Base-by-base conservation (phyloP, 2,113 vertebrate species). In the Toxotes chatareus region DNA sequence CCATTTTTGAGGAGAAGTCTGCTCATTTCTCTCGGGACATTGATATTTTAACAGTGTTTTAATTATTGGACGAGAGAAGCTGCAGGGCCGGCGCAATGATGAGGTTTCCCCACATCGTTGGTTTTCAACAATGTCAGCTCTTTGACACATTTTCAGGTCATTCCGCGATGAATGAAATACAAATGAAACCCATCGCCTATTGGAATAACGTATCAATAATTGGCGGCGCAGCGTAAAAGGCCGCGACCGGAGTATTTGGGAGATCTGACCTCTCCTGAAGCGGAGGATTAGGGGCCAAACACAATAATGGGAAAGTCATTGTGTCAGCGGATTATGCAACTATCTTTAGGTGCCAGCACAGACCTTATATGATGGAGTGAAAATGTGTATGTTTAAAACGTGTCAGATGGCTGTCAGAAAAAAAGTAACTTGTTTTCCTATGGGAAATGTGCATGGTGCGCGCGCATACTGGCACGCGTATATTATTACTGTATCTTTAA, bases 11-110 rank as follows among this genome's bases (percentile, higher is more conserved):
- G 76, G 40, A 73, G 86, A 71, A 79, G 88, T 80, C 81, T 38
- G 80, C 86, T 91, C 88, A 73, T 92, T 92, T 82, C 88, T 91
- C 83, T 61, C 79, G 82, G 90, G 91, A 90, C 92, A 93, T 92
- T 93, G 93, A 93, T 93, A 93, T 94, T 94, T 93, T 74, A 90
- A 90, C 88, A 86, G 88, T 88, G 86, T 93, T 93, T 94, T 94
- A 94, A 92, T 93, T 92, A 93, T 87, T 86, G 82, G 74, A 59
- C 75, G 31, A 62, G 89, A 85, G 82, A 65, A 72, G 85, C 78
- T 49, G 65, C 60, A 60, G 55, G 88, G 73, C 62, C 62, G 74
- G 53, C 32, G 76, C 88, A 34, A 66, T 93, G 91, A 94, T 93
- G 93, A 94, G 90, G 88, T 93, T 91, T 94, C 88, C 74, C 84